Conservation (phyloP, 1,140 invertebrate species). For the Adelges cooleyi region DNA sequence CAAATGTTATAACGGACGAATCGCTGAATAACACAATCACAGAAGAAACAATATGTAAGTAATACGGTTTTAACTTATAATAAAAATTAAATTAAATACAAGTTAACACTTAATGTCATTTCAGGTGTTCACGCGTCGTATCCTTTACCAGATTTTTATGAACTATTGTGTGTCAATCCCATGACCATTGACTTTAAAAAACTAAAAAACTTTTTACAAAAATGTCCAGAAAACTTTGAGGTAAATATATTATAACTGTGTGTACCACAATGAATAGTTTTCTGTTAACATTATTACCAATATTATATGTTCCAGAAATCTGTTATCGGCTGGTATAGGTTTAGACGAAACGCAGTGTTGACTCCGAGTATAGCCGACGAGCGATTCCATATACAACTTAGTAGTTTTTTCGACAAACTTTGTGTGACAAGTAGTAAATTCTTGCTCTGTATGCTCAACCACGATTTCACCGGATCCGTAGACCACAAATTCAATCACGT, state of each 20-base stretch:
- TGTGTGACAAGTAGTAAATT: not conserved
- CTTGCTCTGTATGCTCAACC: not conserved
- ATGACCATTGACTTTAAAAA: constrained; percentile 10
- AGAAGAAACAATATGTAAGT: constrained; percentile 21
- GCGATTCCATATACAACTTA: constrained; percentile 5
- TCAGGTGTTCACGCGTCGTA: constrained; percentile 17
- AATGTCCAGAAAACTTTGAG: constrained; percentile 9
- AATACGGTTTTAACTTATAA: not conserved
- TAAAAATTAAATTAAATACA: not conserved
- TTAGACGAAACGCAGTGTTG: not conserved
- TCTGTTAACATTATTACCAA: not conserved
- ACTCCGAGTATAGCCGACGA: not conserved
- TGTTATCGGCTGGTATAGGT: constrained; percentile 15
- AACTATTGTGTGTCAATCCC: not conserved
- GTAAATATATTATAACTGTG: not conserved
- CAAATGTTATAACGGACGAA: constrained; percentile 20
- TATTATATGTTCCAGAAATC: not conserved
- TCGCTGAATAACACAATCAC: constrained; percentile 16
- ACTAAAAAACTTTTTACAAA: not conserved
- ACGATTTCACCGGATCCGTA: not conserved
- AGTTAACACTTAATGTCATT: not conserved
- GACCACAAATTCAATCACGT: constrained; percentile 16
- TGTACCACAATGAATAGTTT: not conserved
- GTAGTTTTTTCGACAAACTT: constrained; percentile 6
- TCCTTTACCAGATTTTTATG: constrained; percentile 5